Evolutionary conservation across 2,888 invertebrate species (phyloP), one percentile per base, ranked within the genome.

Genomic region (Sisyra nigra): DNA sequence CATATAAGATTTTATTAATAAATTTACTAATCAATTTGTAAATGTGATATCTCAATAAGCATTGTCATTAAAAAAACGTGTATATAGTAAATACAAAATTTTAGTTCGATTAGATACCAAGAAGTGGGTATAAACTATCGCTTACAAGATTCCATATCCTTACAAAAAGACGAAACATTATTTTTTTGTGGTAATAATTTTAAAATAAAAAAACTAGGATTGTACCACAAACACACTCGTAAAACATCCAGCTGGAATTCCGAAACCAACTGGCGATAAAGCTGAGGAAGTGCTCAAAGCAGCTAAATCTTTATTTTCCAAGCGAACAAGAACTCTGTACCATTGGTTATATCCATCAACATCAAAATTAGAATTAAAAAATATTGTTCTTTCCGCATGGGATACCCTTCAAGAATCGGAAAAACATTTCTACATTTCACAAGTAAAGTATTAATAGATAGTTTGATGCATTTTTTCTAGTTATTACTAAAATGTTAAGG

Each of bases 261-360:
- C 42, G 11, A 42, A 42, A 35, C 42, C 42, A 10, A 42, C 35
- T 8, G 42, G 35, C 7, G 42, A 42, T 38, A 43, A 43, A 13
- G 43, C 34, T 11, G 43, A 43, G 15, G 63, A 65, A 47, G 59
- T 66, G 3, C 45, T 63, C 35, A 61, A 59, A 50, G 63, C 63
- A 3, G 66, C 66, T 0, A 63, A 62, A 51, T 59, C 62, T 0
- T 48, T 66, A 24, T 66, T 66, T 48, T 63, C 60, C 3, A 66
- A 66, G 53, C 53, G 63, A 24, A 66, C 64, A 3, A 53, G 65
- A 17, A 66, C 65, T 3, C 48, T 66, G 37, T 64, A 62, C 45
- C 63, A 65, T 44, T 66, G 66, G 66, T 58, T 66, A 54, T 63
- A 63, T 47, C 66, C 66, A 0, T 53, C 56, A 29, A 57, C 60